A percentile compares a stretch with the other conserved stretches of the same genome.
Conservation (phyloP, 2,113 vertebrate genomes). For the Mus pahari region DNA sequence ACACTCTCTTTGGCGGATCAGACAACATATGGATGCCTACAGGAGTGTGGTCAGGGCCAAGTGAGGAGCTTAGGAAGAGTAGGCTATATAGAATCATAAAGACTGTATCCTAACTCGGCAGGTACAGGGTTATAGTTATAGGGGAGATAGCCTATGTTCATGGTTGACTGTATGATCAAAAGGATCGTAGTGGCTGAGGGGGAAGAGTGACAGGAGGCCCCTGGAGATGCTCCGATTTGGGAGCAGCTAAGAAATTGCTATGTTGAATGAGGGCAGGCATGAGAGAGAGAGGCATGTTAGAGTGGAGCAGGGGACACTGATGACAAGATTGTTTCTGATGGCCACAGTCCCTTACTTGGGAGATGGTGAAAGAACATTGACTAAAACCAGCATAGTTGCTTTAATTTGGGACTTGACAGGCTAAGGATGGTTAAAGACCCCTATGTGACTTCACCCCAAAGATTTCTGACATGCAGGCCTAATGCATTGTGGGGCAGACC, state of each 20-base stretch:
- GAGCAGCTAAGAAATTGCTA: not conserved
- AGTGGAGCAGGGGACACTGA: not conserved
- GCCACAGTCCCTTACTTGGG: fast-evolving
- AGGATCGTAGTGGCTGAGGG: not conserved
- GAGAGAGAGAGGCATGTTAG: not conserved
- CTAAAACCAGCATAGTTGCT: not conserved
- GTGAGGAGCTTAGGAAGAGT: not conserved
- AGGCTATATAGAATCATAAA: not conserved
- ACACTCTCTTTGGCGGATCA: not conserved
- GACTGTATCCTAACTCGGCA: not conserved
- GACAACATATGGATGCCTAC: fast-evolving
- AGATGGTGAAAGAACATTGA: not conserved
- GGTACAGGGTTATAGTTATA: not conserved
- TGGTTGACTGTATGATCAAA: not conserved
- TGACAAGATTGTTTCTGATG: not conserved
- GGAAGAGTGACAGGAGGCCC: not conserved
- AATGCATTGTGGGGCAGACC: not conserved
- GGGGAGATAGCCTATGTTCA: not conserved
- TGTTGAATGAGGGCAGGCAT: not conserved
- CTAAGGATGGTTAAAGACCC: not conserved
- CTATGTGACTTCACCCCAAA: not conserved
- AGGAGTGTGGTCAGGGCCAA: not conserved
- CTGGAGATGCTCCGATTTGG: not conserved
- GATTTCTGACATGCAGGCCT: not conserved
- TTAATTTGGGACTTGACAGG: not conserved